Percentiles rank a stretch among this genome's conserved stretches.
Evolutionary conservation across 2,797 vertebrate genomes (phyloP).

Genomic region (Chloroceryle amazona): DNA sequence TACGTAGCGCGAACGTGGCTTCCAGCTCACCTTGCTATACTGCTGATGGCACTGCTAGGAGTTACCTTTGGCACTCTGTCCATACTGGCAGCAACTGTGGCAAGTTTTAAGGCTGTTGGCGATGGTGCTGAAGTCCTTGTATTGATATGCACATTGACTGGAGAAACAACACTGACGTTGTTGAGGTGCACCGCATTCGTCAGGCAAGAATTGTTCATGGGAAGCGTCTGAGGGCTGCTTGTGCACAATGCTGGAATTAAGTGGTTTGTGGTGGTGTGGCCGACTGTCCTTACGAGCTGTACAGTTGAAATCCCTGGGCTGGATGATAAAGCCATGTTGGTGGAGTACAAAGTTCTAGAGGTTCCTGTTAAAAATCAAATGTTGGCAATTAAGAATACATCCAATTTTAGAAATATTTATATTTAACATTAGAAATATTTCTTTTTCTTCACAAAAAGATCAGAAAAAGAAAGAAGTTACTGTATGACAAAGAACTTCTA

Average conservation of each 20-base stretch:
- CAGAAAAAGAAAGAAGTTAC: neutral
- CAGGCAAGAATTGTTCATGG: conserved; percentile 89
- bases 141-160: conserved; percentile 89
- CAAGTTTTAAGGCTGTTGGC: conserved; percentile 94
- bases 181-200: conserved; percentile 87
- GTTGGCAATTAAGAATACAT: neutral
- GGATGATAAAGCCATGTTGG: conserved; percentile 86
- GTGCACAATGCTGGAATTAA: conserved; percentile 88
- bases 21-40: conserved; percentile 86
- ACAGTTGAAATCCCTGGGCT: conserved; percentile 87
- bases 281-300: conserved; percentile 88
- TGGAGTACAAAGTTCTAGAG: conserved; percentile 88
- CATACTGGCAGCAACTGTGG: conserved; percentile 91
- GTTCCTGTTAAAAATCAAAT: conserved; percentile 78
- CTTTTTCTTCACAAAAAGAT: neutral
- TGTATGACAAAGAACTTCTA: neutral
- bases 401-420: neutral
- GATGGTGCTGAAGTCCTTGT: conserved; percentile 90
- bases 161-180: conserved; percentile 90
- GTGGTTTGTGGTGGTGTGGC: conserved; percentile 87
- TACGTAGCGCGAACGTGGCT: fast-evolving
- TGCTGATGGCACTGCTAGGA: conserved; percentile 90
- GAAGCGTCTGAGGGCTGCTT: conserved; percentile 87
- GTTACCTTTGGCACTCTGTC: conserved; percentile 93
- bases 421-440: neutral